These are phyloP conservation scores for Zootoca vivipara DNA, from an alignment of 2,113 vertebrate species.

Conservation along the genomic window DNA sequence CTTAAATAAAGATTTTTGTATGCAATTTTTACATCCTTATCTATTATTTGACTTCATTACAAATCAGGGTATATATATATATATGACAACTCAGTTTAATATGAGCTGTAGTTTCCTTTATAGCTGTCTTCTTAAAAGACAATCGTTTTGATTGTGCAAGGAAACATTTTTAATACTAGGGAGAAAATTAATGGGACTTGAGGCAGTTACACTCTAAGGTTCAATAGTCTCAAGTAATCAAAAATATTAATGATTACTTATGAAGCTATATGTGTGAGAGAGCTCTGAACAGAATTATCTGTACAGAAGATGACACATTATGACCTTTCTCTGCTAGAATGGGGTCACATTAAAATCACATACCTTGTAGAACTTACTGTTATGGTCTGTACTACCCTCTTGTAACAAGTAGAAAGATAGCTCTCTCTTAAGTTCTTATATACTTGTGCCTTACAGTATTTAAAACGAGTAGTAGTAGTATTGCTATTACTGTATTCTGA, in stretches of 20 bases:
- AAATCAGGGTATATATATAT: neutral
- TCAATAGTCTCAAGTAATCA: neutral
- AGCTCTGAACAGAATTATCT: neutral
- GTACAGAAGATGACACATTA: constrained; percentile 36
- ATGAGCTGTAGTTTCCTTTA: neutral
- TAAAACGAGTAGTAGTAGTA: too few species aligned
- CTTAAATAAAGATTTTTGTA: constrained; percentile 33
- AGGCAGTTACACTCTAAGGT: neutral
- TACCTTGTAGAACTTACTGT: neutral
- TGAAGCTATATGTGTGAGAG: neutral
- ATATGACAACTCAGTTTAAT: neutral
- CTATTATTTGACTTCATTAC: neutral
- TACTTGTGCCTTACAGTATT: too few species aligned
- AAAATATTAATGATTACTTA: constrained; percentile 16
- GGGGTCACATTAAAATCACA: neutral
- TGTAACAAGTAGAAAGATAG: neutral
- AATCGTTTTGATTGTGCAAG: constrained; percentile 18
- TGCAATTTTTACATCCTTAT: constrained; percentile 11
- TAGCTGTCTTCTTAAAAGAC: constrained; percentile 6
- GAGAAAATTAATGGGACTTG: neutral
- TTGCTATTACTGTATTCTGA: too few species aligned
- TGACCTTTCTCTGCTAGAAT: neutral
- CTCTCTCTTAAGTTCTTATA: neutral
- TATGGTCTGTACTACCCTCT: neutral
- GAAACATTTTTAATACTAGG: constrained; percentile 15